Evolutionary conservation across 2,888 invertebrate genomes (phyloP).

Genomic region (Nephrotoma guestfalica): DNA sequence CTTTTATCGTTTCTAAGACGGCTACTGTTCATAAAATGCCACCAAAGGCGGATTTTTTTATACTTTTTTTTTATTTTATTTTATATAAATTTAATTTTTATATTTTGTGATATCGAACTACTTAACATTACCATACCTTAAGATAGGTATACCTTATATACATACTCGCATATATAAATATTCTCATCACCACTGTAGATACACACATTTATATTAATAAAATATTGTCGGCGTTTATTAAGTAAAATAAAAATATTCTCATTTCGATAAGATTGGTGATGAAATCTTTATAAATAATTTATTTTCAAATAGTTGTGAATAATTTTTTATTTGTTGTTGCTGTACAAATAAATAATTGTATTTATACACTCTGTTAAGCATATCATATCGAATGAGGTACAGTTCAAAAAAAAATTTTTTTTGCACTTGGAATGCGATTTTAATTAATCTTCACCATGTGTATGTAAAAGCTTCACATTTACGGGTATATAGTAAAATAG

Average conservation of each 20-base stretch:
- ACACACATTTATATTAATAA: background rate
- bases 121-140: slow-evolving; percentile 1
- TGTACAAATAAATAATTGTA: background rate
- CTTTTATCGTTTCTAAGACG: slow-evolving; percentile 3
- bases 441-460: background rate
- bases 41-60: slow-evolving; percentile 5
- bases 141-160: background rate
- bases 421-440: background rate
- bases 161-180: background rate
- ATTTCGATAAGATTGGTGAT: slow-evolving; percentile 2
- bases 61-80: background rate
- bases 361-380: background rate
- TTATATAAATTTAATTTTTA: background rate
- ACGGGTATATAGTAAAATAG: background rate
- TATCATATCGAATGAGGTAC: background rate
- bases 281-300: background rate
- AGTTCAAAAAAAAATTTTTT: background rate
- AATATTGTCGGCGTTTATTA: background rate
- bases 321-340: background rate
- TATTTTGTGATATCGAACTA: slow-evolving; percentile 3
- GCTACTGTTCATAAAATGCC: slow-evolving; percentile 2
- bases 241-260: background rate
- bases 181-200: background rate
- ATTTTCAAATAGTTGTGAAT: background rate
- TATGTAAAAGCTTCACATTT: background rate